Conservation (phyloP, 2,888 invertebrate genomes). For the Metallyticus violacea region DNA sequence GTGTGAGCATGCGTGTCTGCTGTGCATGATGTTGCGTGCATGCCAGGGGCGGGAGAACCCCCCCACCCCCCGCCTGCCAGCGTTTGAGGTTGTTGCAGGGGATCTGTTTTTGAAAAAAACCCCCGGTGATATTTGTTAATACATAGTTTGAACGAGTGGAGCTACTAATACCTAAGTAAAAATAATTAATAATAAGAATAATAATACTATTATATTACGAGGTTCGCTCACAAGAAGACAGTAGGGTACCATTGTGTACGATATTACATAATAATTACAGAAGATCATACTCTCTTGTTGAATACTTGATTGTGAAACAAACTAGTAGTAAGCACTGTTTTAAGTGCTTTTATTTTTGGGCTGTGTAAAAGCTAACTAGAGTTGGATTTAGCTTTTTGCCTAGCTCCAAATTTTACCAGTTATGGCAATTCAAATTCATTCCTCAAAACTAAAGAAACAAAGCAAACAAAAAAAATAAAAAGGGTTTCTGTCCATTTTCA, state of each 20-base stretch:
- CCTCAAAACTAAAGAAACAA: slow-evolving; percentile 41
- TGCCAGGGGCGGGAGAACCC: slow-evolving; percentile 26
- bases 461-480: slow-evolving; percentile 34
- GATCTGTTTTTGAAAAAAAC: slow-evolving; percentile 31
- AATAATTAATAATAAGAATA: slow-evolving; percentile 22
- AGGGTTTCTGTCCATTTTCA: slow-evolving; percentile 29
- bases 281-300: slow-evolving; percentile 35
- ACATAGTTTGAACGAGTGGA: slow-evolving; percentile 32
- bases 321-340: slow-evolving; percentile 62
- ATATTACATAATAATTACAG: slow-evolving; percentile 30
- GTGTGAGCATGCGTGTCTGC: not conserved
- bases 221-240: slow-evolving; percentile 31
- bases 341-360: slow-evolving; percentile 65
- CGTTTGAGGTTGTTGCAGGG: slow-evolving; percentile 30
- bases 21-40: slow-evolving; percentile 18
- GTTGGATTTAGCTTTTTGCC: slow-evolving; percentile 55
- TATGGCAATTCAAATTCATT: slow-evolving; percentile 42
- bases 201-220: slow-evolving; percentile 30
- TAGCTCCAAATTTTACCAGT: slow-evolving; percentile 50
- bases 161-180: slow-evolving; percentile 34
- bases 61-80: slow-evolving; percentile 23
- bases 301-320: slow-evolving; percentile 36
- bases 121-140: slow-evolving; percentile 35
- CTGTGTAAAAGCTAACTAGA: slow-evolving; percentile 55
- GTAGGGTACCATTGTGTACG: slow-evolving; percentile 36